Evolutionary conservation across 2,888 invertebrate genomes (phyloP).

Genomic region (Cantharis rustica): DNA sequence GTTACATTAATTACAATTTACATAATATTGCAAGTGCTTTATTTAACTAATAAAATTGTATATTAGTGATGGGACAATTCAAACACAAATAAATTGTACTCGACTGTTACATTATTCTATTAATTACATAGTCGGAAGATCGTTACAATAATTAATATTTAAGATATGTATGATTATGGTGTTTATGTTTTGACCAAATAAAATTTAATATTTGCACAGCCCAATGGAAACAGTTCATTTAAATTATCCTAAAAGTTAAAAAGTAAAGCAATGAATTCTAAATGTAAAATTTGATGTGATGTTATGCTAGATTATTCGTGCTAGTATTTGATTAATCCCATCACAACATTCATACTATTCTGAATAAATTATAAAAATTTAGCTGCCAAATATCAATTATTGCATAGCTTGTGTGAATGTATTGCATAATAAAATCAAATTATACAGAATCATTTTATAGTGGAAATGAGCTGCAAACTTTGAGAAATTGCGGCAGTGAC

Average conservation of each 20-base stretch:
- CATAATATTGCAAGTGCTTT: background rate
- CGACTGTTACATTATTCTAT: background rate
- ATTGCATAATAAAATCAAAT: background rate
- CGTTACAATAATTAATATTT: background rate
- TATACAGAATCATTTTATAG: background rate
- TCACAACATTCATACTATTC: background rate
- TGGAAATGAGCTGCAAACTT: background rate
- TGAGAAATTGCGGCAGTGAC: background rate
- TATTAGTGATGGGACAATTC: background rate
- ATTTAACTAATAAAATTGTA: background rate
- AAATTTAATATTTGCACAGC: background rate
- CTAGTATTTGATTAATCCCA: background rate
- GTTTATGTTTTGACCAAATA: background rate
- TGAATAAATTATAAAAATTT: background rate
- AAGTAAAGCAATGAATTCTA: background rate
- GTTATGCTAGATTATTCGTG: background rate
- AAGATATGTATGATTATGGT: background rate
- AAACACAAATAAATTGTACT: background rate
- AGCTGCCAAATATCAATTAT: background rate
- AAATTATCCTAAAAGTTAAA: background rate
- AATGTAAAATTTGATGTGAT: background rate
- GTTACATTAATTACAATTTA: background rate
- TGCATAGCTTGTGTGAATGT: background rate
- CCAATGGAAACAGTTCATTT: background rate
- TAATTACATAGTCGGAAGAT: background rate